Evolutionary conservation across 2,113 vertebrate genomes (phyloP).

Genomic region (Gnathonemus longibarbis): DNA sequence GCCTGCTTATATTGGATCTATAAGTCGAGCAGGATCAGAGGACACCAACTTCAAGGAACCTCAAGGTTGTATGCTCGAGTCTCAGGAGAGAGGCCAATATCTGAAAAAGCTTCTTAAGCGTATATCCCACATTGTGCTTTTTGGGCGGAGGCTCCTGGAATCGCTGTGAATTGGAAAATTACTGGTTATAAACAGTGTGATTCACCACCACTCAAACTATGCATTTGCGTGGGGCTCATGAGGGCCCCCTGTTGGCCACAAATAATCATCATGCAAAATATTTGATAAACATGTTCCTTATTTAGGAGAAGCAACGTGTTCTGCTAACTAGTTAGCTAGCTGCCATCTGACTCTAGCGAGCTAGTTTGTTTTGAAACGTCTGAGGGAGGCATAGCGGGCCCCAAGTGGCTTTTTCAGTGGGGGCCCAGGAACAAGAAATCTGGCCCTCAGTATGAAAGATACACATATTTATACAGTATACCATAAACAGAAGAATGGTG

Average conservation of each 20-base stretch:
- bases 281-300: neutral
- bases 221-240: neutral
- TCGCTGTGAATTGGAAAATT: neutral
- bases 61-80: neutral
- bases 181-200: neutral
- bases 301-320: neutral
- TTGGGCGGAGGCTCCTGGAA: neutral
- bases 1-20: neutral
- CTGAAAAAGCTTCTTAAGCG: neutral
- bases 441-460: neutral
- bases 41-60: neutral
- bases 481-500: neutral
- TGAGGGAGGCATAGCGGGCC: neutral
- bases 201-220: neutral
- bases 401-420: neutral
- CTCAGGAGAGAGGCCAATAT: neutral
- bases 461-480: neutral
- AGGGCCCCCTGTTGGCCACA: neutral
- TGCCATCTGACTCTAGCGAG: neutral
- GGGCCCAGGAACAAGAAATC: neutral
- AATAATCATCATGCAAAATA: neutral
- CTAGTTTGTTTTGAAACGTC: neutral
- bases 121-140: neutral
- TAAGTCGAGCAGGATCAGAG: neutral
- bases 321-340: neutral